Evolutionary conservation across 2,113 vertebrate genomes (phyloP).

Genomic region (Albula goreensis): DNA sequence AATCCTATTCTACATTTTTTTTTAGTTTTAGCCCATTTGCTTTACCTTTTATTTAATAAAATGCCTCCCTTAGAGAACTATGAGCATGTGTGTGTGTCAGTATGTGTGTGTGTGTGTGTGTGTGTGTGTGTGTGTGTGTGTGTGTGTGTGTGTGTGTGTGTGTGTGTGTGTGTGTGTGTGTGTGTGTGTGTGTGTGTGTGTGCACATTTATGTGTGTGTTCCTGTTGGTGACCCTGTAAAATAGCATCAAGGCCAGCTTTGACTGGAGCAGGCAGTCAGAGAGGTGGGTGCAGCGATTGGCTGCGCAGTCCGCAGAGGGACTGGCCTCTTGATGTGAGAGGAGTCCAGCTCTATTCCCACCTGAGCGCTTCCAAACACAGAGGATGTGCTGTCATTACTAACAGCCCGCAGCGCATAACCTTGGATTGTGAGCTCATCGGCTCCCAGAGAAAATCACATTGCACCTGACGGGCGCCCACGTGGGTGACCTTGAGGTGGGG

Average conservation of each 20-base stretch:
- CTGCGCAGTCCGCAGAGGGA: constrained; percentile 55
- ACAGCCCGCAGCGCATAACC: constrained; percentile 67
- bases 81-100: constrained; percentile 46
- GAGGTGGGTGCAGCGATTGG: constrained; percentile 58
- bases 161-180: background rate
- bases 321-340: constrained; percentile 39
- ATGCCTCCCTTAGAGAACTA: no score
- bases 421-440: constrained; percentile 65
- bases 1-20: background rate
- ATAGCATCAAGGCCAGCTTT: constrained; percentile 44
- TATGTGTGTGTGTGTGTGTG: constrained; percentile 35
- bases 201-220: constrained; percentile 23
- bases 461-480: constrained; percentile 67
- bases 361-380: constrained; percentile 63
- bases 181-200: background rate
- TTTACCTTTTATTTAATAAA: background rate
- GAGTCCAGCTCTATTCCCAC: constrained; percentile 64
- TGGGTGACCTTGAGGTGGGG: constrained; percentile 63
- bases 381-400: constrained; percentile 65
- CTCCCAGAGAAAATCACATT: constrained; percentile 61
- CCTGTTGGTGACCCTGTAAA: constrained; percentile 68
- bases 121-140: constrained; percentile 40
- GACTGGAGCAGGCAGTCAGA: constrained; percentile 62
- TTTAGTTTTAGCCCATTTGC: background rate
- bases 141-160: constrained; percentile 31